Conservation (phyloP, 1,140 invertebrate species). For the Lepidurus apus region DNA sequence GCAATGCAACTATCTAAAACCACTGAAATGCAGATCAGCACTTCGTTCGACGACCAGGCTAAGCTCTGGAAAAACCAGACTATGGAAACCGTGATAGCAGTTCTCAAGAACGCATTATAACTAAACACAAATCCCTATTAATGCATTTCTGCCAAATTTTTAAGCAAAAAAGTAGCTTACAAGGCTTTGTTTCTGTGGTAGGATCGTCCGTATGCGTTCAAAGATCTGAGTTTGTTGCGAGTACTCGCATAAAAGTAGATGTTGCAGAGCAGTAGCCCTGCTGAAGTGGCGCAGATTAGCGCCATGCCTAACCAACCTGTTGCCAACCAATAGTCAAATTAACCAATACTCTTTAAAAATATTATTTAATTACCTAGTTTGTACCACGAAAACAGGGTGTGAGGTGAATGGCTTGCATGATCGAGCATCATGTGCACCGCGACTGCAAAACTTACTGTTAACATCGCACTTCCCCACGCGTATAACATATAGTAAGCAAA, state of each 20-base stretch:
- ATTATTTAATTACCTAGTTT: constrained; percentile 28
- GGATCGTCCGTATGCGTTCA: constrained; percentile 28
- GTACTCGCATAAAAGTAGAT: constrained; percentile 72
- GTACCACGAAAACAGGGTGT: constrained; percentile 34
- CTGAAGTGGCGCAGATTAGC: constrained; percentile 70
- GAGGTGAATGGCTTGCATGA: constrained; percentile 31
- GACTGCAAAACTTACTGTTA: constrained; percentile 63
- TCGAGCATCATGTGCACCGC: constrained; percentile 76
- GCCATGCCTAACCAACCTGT: constrained; percentile 70
- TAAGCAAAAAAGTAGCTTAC: constrained; percentile 20
- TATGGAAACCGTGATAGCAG: constrained; percentile 26
- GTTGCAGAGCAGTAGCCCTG: constrained; percentile 67
- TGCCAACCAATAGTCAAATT: constrained; percentile 38
- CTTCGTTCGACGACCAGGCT: constrained; percentile 11
- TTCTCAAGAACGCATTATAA: constrained; percentile 21
- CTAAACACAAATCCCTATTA: constrained; percentile 8
- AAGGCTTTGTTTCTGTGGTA: constrained; percentile 33
- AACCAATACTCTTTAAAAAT: background rate
- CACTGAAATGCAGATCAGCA: constrained; percentile 23
- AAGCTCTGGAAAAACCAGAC: constrained; percentile 32
- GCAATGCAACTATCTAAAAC: background rate
- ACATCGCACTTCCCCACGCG: constrained; percentile 64
- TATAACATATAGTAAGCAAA: constrained; percentile 59
- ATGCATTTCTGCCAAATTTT: background rate
- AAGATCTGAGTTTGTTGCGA: constrained; percentile 46